These are phyloP conservation scores for Sycophaga agraensis DNA, from an alignment of 1,140 invertebrate genomes.

Conservation along the genomic window DNA sequence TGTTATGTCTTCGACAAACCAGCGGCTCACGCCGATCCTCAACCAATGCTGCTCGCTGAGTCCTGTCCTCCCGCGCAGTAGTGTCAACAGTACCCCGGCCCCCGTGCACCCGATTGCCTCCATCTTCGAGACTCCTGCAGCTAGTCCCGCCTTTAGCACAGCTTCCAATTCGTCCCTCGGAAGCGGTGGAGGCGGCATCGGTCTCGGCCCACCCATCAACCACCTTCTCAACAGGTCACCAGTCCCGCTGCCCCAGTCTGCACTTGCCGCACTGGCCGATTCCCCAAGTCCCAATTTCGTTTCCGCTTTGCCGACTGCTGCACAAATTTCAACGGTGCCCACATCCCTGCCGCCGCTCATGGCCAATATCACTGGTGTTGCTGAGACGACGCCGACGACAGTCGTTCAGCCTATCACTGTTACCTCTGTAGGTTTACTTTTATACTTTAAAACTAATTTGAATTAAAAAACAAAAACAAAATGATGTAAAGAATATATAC, in stretches of 20 bases:
- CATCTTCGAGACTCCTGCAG: conserved; percentile 48
- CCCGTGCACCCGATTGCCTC: conserved; percentile 19
- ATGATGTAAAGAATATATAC: too few relatives aligned
- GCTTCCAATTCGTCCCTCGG: conserved; percentile 51
- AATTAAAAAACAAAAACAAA: too few relatives aligned
- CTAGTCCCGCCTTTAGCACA: conserved; percentile 52
- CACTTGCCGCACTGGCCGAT: conserved; percentile 37
- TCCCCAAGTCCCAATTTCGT: conserved; percentile 40
- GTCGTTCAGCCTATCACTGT: not conserved
- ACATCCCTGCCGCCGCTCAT: too few relatives aligned
- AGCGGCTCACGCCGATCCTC: conserved; percentile 53
- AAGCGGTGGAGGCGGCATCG: conserved; percentile 42
- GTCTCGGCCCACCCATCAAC: not conserved
- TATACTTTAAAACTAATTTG: too few relatives aligned
- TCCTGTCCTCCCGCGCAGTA: conserved; percentile 42
- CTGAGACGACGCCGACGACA: too few relatives aligned
- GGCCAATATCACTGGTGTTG: too few relatives aligned
- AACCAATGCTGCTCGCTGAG: conserved; percentile 49
- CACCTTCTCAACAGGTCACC: conserved; percentile 50
- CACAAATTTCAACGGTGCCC: not conserved
- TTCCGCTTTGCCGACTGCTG: not conserved
- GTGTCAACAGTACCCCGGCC: conserved; percentile 18
- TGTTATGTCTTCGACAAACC: conserved; percentile 38
- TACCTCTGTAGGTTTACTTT: not conserved
- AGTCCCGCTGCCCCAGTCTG: conserved; percentile 41